These are phyloP conservation scores for Melanotus villosus DNA, from an alignment of 2,888 invertebrate genomes.

Conservation along the genomic window DNA sequence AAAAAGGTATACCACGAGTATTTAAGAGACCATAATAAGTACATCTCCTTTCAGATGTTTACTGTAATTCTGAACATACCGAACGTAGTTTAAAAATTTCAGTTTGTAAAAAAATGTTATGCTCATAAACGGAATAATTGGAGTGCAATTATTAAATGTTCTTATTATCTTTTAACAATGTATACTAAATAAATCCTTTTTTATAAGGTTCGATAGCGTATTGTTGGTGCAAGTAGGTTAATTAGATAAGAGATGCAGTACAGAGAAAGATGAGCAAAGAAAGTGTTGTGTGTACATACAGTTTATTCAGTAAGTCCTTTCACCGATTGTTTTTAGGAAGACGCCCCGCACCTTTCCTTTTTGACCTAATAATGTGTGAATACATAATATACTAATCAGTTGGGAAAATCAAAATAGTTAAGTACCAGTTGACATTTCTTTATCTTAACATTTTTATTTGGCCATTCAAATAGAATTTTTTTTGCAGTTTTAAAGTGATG, in stretches of 20 bases:
- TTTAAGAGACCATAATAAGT: no score
- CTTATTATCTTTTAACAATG: background rate
- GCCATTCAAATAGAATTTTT: background rate
- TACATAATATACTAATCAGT: slow-evolving; percentile 1
- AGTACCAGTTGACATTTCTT: background rate
- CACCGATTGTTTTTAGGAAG: slow-evolving; percentile 45
- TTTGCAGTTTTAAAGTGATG: no score
- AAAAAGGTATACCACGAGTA: no score
- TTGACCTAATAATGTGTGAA: slow-evolving; percentile 33
- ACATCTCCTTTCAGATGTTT: no score
- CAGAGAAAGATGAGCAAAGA: slow-evolving; percentile 44
- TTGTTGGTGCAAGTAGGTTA: slow-evolving; percentile 33
- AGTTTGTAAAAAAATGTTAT: background rate
- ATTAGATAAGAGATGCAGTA: slow-evolving; percentile 37
- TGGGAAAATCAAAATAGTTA: background rate
- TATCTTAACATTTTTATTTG: background rate
- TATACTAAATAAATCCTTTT: background rate
- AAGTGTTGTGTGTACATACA: slow-evolving; percentile 40
- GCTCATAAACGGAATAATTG: slow-evolving; percentile 13
- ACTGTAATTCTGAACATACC: no score
- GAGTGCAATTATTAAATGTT: background rate
- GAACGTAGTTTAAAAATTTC: no score
- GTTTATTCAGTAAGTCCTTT: slow-evolving; percentile 40
- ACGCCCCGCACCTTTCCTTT: slow-evolving; percentile 39
- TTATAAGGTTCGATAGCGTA: slow-evolving; percentile 9